Percentiles rank a stretch among this genome's conserved stretches.
These are phyloP conservation scores for Oophaga sylvatica DNA, from an alignment of 2,797 vertebrate species.

Conservation along the genomic window DNA sequence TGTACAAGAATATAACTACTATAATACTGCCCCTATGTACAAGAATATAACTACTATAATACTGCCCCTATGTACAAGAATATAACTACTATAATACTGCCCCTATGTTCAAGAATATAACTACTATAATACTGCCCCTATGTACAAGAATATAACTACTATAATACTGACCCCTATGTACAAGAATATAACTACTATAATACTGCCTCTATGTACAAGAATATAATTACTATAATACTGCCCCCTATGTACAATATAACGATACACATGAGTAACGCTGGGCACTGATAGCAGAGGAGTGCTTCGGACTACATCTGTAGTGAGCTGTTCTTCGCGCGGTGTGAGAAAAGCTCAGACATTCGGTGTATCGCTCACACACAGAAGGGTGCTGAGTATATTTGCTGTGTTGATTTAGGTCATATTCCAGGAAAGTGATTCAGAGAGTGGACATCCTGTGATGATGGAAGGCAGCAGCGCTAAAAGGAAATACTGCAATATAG, in stretches of 20 bases:
- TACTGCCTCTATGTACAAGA: not conserved
- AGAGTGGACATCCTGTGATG: not conserved
- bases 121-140: slow-evolving; percentile 1
- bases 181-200: slow-evolving; percentile 6
- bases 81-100: not conserved
- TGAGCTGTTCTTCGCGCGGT: too few relatives aligned
- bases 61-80: not conserved
- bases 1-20: not conserved
- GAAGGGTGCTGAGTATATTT: too few relatives aligned
- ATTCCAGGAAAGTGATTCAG: slow-evolving; percentile 1
- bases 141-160: slow-evolving; percentile 11
- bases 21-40: not conserved
- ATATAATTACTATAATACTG: not conserved
- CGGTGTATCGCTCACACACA: too few relatives aligned
- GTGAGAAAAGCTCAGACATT: too few relatives aligned
- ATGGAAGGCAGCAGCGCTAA: not conserved
- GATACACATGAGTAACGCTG: too few relatives aligned
- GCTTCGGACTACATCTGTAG: too few relatives aligned
- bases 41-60: slow-evolving; percentile 1
- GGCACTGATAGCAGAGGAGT: too few relatives aligned
- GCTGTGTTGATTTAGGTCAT: not conserved
- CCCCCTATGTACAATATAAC: not conserved
- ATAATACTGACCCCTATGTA: not conserved
- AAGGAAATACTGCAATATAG: not conserved
- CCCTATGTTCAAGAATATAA: not conserved